Base-by-base conservation (phyloP, 2,888 invertebrate species). In the Endomychus coccineus region DNA sequence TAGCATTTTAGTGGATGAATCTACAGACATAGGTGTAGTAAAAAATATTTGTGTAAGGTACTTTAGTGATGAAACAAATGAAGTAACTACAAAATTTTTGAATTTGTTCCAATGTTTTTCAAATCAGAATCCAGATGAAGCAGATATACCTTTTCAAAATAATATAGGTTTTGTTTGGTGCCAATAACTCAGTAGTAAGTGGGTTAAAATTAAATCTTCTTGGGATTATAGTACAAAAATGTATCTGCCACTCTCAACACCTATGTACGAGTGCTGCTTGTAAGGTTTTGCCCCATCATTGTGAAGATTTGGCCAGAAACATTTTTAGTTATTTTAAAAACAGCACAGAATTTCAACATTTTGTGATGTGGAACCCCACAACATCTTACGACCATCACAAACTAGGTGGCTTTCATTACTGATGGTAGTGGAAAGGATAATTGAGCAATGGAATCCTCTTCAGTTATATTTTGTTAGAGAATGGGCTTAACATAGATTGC, bases 281-380 rank as follows among this genome's bases (percentile, higher is more conserved):
- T 27, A 25, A 35, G 7, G 31, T 27, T 11, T 14, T 35, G 10
- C 35, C 39, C n/a, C 4, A 25, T 9, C 15, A 36, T 43, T 44
- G 58, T 23, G 58, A 61, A 45, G 28, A 36, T 33, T 34, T 54
- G 15, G 46, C 45, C 5, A 36, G 49, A 30, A 41, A 49, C 22
- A 39, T 52, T 17, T 48, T 45, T 39, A 39, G 32, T 19, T 53
- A 39, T 40, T 48, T 55, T 27, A 34, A 47, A 4, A 34, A 54
- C 30, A 56, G 56, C 32, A 33, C 40, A 34, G 40, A 54, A 30
- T 54, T 53, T 36, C 54, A 56, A 40, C 34, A 14, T 49, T 50
- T 37, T 44, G 44, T 17, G 32, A 47, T 31, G 42, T 47, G 3
- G 37, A 50, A 39, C 41, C 42, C 4, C 51, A 55, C 27, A 51